phyloP scores from a whole-genome alignment of 2,888 invertebrate genomes.

The Eupithecia inturbata region DNA sequence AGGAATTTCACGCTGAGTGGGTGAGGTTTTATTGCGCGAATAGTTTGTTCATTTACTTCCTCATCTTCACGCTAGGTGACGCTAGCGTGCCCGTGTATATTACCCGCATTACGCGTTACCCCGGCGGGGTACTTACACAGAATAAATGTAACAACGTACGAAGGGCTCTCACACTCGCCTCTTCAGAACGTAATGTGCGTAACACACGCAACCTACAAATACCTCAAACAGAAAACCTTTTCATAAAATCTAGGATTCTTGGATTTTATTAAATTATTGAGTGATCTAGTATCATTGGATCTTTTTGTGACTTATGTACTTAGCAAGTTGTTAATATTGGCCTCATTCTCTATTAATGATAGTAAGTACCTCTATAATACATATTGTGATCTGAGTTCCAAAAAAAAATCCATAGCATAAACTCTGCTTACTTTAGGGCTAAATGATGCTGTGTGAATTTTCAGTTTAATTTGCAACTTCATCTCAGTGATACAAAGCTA shows the following conservation, averaged over 20 bases:
- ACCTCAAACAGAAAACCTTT: neutral
- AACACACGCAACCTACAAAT: conserved; percentile 7
- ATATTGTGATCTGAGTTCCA: too few relatives aligned
- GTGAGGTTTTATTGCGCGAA: conserved; percentile 22
- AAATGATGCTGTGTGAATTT: neutral
- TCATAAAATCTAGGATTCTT: neutral
- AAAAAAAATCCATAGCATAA: neutral
- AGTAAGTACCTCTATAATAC: too few relatives aligned
- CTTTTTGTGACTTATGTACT: neutral
- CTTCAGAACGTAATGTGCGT: neutral
- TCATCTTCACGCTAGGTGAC: conserved; percentile 26
- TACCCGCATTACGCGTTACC: conserved; percentile 16
- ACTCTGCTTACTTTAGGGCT: neutral
- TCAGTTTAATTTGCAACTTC: neutral
- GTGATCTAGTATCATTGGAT: neutral
- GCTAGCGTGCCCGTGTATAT: conserved; percentile 26
- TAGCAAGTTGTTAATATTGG: neutral
- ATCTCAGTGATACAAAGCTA: neutral
- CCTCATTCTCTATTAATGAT: neutral
- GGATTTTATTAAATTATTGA: neutral
- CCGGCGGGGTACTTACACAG: conserved; percentile 30
- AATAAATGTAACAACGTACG: conserved; percentile 9
- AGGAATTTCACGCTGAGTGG: conserved; percentile 11
- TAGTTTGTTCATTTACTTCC: conserved; percentile 30
- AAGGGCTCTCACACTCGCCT: neutral